Evolutionary conservation across 2,113 vertebrate genomes (phyloP).

Genomic region (Prolemur simus): DNA sequence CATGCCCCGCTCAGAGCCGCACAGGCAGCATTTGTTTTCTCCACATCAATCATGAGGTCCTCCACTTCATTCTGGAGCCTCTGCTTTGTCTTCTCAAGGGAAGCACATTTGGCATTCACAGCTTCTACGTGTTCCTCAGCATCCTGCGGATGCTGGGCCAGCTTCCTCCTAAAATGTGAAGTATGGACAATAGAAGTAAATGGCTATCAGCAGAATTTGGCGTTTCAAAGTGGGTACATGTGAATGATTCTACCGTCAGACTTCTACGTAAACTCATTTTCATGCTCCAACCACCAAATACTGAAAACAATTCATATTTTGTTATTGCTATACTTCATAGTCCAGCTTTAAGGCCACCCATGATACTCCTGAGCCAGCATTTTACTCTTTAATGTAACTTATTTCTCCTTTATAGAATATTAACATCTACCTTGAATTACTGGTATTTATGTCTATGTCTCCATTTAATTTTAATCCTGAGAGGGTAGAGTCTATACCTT

Average conservation of each 20-base stretch:
- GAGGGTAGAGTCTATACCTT: neutral
- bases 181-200: neutral
- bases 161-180: conserved; percentile 64
- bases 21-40: conserved; percentile 83
- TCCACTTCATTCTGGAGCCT: conserved; percentile 87
- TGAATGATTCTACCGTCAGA: neutral
- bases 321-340: neutral
- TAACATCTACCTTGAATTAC: neutral
- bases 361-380: neutral
- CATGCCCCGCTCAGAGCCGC: conserved; percentile 60
- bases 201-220: neutral
- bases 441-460: neutral
- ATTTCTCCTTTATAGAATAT: neutral
- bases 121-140: conserved; percentile 89
- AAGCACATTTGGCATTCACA: conserved; percentile 91
- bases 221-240: neutral
- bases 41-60: conserved; percentile 85
- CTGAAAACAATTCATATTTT: neutral
- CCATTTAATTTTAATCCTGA: neutral
- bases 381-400: neutral
- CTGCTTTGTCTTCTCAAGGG: conserved; percentile 92
- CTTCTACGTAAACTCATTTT: neutral
- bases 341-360: neutral
- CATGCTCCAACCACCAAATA: neutral
- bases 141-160: conserved; percentile 92